Evolutionary conservation across 1,140 invertebrate genomes (phyloP).

Genomic region (Drosophila lowei): DNA sequence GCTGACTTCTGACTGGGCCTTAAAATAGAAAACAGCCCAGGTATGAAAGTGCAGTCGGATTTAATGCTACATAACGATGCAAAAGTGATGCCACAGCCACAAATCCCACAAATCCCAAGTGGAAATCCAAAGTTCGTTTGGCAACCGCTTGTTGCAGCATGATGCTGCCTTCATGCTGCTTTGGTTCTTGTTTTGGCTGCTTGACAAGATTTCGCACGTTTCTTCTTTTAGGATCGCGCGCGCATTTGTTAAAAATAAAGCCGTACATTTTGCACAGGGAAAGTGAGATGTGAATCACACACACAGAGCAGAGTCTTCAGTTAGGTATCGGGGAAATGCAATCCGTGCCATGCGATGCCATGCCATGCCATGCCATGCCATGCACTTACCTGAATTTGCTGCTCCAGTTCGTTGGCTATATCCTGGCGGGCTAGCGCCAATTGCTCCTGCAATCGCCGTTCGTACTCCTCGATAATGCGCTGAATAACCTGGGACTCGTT

Average conservation of each 20-base stretch:
- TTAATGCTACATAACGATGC: constrained; percentile 55
- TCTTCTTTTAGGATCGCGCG: constrained; percentile 28
- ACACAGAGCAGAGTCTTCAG: background rate
- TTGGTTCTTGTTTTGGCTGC: constrained; percentile 38
- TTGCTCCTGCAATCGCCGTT: constrained; percentile 85
- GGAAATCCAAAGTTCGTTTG: constrained; percentile 51
- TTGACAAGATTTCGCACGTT: constrained; percentile 49
- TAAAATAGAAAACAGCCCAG: constrained; percentile 49
- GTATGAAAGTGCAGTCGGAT: constrained; percentile 39
- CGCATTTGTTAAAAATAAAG: constrained; percentile 45
- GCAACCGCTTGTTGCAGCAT: constrained; percentile 43
- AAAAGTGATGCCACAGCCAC: constrained; percentile 6
- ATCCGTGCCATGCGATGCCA: too few relatives aligned
- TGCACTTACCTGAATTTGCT: constrained; percentile 86
- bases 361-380: constrained; percentile 9
- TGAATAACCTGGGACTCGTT: constrained; percentile 83
- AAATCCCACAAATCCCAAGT: constrained; percentile 36
- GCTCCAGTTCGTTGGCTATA: constrained; percentile 85
- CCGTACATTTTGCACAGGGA: constrained; percentile 10
- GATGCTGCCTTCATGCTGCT: constrained; percentile 30
- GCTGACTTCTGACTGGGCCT: constrained; percentile 24
- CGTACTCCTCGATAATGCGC: constrained; percentile 83
- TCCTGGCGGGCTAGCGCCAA: constrained; percentile 85
- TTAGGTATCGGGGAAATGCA: too few relatives aligned
- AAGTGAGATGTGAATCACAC: constrained; percentile 30